phyloP scores from a whole-genome alignment of 2,797 vertebrate genomes.

The Periophthalmus magnuspinnatus region DNA sequence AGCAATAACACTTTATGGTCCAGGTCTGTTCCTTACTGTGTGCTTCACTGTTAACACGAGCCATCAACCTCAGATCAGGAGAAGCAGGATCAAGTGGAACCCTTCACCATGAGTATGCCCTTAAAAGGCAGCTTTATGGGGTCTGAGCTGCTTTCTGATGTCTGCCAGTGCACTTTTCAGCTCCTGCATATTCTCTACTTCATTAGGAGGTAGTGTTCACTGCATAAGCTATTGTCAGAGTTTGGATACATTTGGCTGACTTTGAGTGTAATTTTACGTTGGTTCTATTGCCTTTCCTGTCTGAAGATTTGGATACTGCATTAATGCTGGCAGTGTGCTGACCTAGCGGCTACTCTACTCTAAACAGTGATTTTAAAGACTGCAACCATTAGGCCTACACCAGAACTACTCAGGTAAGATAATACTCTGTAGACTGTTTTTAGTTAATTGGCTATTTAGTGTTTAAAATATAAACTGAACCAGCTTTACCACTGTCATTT shows the following conservation, averaged over 20 bases:
- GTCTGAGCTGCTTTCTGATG: constrained; percentile 47
- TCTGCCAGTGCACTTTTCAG: constrained; percentile 53
- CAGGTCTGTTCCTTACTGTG: constrained; percentile 12
- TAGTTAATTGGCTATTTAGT: neutral
- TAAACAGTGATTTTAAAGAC: constrained; percentile 38
- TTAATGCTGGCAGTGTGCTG: constrained; percentile 52
- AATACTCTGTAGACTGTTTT: neutral
- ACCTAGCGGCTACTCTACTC: constrained; percentile 46
- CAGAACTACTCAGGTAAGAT: constrained; percentile 55
- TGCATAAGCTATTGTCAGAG: neutral
- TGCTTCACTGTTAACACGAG: constrained; percentile 31
- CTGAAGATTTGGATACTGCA: constrained; percentile 20
- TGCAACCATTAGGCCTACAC: constrained; percentile 13
- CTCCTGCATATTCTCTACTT: constrained; percentile 44
- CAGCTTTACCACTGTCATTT: neutral
- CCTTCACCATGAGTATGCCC: constrained; percentile 70
- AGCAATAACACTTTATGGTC: neutral
- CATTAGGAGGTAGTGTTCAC: neutral
- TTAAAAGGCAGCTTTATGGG: constrained; percentile 74
- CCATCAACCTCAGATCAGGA: constrained; percentile 37
- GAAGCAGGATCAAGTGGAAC: constrained; percentile 58
- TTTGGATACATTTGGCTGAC: constrained; percentile 4
- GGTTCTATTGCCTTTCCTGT: constrained; percentile 8
- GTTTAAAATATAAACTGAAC: neutral
- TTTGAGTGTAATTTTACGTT: constrained; percentile 14